Base-by-base conservation (phyloP, 2,113 vertebrate species). In the Eclectus roratus region DNA sequence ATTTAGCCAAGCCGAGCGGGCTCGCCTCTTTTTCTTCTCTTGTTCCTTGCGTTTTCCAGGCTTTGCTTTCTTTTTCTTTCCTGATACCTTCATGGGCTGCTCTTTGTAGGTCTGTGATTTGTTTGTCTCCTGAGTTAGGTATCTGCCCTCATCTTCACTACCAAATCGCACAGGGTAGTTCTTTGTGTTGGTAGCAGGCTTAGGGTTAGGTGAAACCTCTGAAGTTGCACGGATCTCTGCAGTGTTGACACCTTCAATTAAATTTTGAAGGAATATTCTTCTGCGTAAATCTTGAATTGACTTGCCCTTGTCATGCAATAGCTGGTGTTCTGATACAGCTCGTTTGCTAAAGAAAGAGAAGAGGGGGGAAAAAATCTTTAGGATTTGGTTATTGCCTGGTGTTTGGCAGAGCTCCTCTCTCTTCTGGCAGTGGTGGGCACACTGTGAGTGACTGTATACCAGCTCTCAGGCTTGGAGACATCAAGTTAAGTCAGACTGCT, bases 241-340 rank as follows among this genome's bases (percentile, higher is more conserved):
- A 1, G 99, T 99, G 98, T 99, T 99, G 76, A 99, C 99, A 33
- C 99, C 98, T 11, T 98, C 98, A 2, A 99, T 98, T 81, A 99
- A 97, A 88, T 99, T 98, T 56, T 99, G 99, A 27, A 99, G 98
- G 98, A 99, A 99, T 94, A 98, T 98, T 33, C 98, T 98, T 55
- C 99, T 98, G 89, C 99, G 98, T 65, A 98, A 95, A 66, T 99
- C 99, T 88, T 99, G 99, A 85, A 99, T 97, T 55, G 99, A 98
- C 84, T 99, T 98, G 25, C 99, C 98, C 86, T 99, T 99, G 98
- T 99, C 99, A 20, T 99, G 99, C 97, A 99, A 97, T 33, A 99
- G 97, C 98, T 99, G 99, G 88, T 99, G 99, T 58, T 99, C 99
- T 35, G 99, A 99, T 87, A 99, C 99, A 5, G 99, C 99, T 50